Conservation (phyloP, 2,888 invertebrate species). For the Ernsta delagoae region DNA sequence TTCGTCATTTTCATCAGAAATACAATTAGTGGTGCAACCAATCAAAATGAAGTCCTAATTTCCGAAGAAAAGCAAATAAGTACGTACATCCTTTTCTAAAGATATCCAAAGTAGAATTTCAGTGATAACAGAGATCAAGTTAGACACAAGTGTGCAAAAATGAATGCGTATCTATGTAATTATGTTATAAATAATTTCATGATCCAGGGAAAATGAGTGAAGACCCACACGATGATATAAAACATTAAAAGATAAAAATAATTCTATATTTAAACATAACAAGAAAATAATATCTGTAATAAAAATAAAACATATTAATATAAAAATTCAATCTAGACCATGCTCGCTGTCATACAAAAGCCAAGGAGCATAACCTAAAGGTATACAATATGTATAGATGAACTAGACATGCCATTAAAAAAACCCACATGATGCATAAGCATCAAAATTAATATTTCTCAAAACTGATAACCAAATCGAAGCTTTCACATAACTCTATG, state of each 20-base stretch:
- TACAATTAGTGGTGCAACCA: conserved; percentile 22
- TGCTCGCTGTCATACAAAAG: conserved; percentile 43
- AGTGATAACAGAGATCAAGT: conserved; percentile 6
- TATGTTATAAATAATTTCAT: conserved; percentile 13
- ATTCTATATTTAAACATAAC: conserved; percentile 45
- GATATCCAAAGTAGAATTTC: not conserved
- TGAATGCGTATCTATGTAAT: conserved; percentile 4
- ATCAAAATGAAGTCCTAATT: conserved; percentile 8
- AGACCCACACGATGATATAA: conserved; percentile 63
- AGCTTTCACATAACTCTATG: conserved; percentile 36
- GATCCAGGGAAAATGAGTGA: conserved; percentile 68
- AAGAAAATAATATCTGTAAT: conserved; percentile 37
- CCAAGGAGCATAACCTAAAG: conserved; percentile 61
- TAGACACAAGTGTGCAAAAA: conserved; percentile 19
- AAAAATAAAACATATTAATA: conserved; percentile 26
- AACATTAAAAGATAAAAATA: conserved; percentile 11
- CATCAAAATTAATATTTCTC: conserved; percentile 58
- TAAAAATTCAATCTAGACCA: conserved; percentile 36
- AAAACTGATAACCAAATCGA: conserved; percentile 55
- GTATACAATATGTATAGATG: conserved; percentile 24
- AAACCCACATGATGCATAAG: conserved; percentile 83
- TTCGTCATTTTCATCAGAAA: not conserved
- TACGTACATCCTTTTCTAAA: not conserved
- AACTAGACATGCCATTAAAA: conserved; percentile 76
- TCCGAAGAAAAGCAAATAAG: not conserved